These are phyloP conservation scores for Drosophila melanosoma DNA, from an alignment of 2,888 invertebrate genomes.

Conservation along the genomic window DNA sequence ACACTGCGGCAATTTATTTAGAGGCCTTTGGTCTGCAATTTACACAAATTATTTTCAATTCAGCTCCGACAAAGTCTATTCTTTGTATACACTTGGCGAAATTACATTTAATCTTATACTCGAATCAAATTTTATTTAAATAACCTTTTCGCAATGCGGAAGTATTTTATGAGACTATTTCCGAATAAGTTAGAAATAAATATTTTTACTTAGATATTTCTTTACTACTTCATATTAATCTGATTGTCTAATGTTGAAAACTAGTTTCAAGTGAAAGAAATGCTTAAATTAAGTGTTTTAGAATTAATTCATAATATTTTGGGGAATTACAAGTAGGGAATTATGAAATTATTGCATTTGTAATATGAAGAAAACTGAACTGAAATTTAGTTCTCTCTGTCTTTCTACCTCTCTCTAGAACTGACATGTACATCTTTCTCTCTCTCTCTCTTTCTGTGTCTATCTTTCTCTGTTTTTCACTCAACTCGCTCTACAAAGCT, in stretches of 20 bases:
- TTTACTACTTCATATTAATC: not conserved
- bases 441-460: too few relatives aligned
- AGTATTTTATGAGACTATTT: not conserved
- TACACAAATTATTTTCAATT: conserved; percentile 24
- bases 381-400: not conserved
- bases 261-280: not conserved
- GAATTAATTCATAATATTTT: not conserved
- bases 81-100: not conserved
- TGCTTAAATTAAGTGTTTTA: not conserved
- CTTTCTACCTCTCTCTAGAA: not conserved
- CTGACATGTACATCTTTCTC: not conserved
- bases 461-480: not conserved
- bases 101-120: not conserved
- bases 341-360: not conserved
- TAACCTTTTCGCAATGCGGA: not conserved
- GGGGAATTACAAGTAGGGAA: not conserved
- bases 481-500: conserved; percentile 5
- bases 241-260: not conserved
- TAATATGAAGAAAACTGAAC: not conserved
- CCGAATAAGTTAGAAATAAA: not conserved
- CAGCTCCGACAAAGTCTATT: not conserved
- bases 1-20: conserved; percentile 57
- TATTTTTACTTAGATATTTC: not conserved
- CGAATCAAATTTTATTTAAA: not conserved
- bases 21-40: conserved; percentile 40